These are phyloP conservation scores for Ursus arctos DNA, from an alignment of 2,113 vertebrate species.

Conservation along the genomic window DNA sequence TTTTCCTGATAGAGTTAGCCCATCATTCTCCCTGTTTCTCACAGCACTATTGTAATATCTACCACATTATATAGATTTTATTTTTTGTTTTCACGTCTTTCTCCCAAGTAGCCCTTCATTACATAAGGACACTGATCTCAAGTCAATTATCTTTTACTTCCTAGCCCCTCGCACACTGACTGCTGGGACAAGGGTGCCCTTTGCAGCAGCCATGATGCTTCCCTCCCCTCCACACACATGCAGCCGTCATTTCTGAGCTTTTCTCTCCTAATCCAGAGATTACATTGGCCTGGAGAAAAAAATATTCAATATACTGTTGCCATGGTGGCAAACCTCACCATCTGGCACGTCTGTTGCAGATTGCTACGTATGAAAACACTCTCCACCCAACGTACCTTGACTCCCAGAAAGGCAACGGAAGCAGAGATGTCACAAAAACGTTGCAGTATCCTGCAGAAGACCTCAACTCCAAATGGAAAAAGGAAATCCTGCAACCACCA, in stretches of 20 bases:
- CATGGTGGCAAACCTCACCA: neutral
- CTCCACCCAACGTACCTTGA: neutral
- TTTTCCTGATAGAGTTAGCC: neutral
- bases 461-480: slow-evolving; percentile 69
- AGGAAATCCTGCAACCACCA: neutral
- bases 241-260: neutral
- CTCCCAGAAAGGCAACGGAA: neutral
- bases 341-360: neutral
- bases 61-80: neutral
- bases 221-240: neutral
- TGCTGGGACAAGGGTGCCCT: neutral
- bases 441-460: slow-evolving; percentile 73
- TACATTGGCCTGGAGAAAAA: neutral
- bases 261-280: neutral
- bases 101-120: neutral
- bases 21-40: neutral
- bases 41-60: neutral
- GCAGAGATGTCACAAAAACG: slow-evolving; percentile 77
- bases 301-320: neutral
- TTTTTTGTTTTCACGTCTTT: neutral
- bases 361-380: neutral
- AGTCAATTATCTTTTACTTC: neutral
- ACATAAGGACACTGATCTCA: neutral
- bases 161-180: neutral
- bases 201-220: neutral